These are phyloP conservation scores for Dryas iulia DNA, from an alignment of 1,140 invertebrate genomes.

Conservation along the genomic window DNA sequence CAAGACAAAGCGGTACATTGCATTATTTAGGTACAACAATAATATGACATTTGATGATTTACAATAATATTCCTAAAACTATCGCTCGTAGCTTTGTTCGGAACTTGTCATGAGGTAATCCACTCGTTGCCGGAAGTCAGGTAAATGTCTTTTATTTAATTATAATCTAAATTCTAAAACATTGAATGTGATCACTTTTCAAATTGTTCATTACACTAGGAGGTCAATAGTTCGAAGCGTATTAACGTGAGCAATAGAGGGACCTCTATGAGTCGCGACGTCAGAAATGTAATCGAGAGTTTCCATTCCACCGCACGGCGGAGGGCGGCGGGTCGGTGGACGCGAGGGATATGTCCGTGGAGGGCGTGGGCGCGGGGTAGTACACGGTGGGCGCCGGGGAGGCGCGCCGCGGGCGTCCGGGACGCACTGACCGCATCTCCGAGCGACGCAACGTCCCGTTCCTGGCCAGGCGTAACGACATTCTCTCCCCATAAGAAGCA, in stretches of 20 bases:
- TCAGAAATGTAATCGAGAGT: conserved; percentile 47
- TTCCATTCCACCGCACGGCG: conserved; percentile 46
- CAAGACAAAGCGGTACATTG: neutral
- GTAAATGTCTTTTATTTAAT: conserved; percentile 23
- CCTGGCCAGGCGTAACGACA: conserved; percentile 84
- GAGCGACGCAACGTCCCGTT: conserved; percentile 68
- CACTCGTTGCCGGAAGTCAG: neutral
- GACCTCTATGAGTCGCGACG: conserved; percentile 17
- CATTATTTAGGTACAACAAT: neutral
- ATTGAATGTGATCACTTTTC: neutral
- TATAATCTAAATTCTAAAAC: conserved; percentile 4
- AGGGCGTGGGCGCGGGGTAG: conserved; percentile 58
- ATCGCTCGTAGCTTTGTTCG: neutral
- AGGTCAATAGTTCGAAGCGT: conserved; percentile 1
- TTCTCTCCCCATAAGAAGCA: conserved; percentile 86
- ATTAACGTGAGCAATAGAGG: conserved; percentile 22
- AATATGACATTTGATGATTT: neutral
- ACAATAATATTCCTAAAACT: neutral
- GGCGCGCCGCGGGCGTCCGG: conserved; percentile 35
- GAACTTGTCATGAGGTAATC: conserved; percentile 11
- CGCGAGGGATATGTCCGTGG: conserved; percentile 43
- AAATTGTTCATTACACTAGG: conserved; percentile 1
- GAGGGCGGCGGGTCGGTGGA: conserved; percentile 38
- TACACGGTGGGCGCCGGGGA: conserved; percentile 59
- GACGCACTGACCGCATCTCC: conserved; percentile 30